Evolutionary conservation across 2,888 invertebrate species (phyloP).

Genomic region (Sepiola atlantica): DNA sequence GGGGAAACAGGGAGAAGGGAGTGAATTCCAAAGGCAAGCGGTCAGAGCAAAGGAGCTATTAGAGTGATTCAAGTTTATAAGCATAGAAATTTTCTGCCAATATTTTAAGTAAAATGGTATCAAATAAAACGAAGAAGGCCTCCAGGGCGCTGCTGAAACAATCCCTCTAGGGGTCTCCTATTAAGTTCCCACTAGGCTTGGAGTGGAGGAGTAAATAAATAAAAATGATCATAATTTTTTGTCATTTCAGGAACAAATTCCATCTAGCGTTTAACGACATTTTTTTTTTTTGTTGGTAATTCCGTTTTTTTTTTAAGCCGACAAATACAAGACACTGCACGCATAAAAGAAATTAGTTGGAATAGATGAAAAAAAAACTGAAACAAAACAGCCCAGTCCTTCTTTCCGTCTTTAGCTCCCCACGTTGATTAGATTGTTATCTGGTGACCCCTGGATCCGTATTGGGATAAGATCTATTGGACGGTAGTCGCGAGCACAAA

Average conservation of each 20-base stretch:
- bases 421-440: slow-evolving; percentile 32
- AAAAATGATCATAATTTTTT: neutral
- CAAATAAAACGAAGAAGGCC: too few species aligned
- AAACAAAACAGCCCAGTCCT: neutral
- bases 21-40: too few species aligned
- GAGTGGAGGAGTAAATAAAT: neutral
- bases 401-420: neutral
- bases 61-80: too few species aligned
- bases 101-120: too few species aligned
- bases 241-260: neutral
- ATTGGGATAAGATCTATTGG: slow-evolving; percentile 14
- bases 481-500: neutral
- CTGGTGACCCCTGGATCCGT: neutral
- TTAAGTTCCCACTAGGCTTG: neutral
- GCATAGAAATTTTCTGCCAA: too few species aligned
- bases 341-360: slow-evolving; percentile 18
- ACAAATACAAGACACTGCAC: neutral
- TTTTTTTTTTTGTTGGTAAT: neutral
- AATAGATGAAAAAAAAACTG: neutral
- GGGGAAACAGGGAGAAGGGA: too few species aligned
- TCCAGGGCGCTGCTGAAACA: too few species aligned
- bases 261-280: neutral
- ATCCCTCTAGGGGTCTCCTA: too few species aligned
- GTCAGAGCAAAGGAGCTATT: too few species aligned
- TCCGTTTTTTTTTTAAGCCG: neutral